phyloP scores from a whole-genome alignment of 2,888 invertebrate species.

The Ellobium chinense region DNA sequence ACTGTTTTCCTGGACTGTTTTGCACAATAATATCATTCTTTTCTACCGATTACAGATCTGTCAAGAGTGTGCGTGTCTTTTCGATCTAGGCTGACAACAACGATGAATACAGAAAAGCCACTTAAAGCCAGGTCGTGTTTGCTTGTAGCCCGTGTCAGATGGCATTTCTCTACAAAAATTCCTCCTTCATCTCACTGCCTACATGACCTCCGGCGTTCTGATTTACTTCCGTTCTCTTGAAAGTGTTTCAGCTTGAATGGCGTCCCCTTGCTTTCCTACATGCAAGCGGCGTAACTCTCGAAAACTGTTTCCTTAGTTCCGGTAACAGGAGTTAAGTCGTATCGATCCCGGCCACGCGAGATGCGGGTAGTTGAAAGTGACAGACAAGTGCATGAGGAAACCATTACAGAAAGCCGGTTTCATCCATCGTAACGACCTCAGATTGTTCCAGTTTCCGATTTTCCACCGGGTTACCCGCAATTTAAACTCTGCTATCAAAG shows the following conservation, averaged over 20 bases:
- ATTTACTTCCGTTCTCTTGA: too few relatives aligned
- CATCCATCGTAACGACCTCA: neutral
- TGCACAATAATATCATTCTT: too few relatives aligned
- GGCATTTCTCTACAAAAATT: neutral
- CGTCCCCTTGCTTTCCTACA: neutral
- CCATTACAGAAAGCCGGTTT: neutral
- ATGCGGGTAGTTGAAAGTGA: neutral
- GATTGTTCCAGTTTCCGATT: neutral
- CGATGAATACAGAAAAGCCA: neutral
- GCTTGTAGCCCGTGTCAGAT: neutral
- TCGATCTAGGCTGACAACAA: neutral
- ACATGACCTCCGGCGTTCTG: neutral
- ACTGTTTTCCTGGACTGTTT: too few relatives aligned
- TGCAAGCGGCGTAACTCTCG: neutral
- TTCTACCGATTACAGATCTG: too few relatives aligned
- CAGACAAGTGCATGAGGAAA: slow-evolving; percentile 7
- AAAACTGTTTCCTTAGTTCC: neutral
- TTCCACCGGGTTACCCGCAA: too few relatives aligned
- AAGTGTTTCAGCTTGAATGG: neutral
- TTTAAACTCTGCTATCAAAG: too few relatives aligned
- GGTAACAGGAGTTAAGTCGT: slow-evolving; percentile 19
- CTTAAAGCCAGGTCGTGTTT: neutral
- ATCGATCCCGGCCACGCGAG: neutral
- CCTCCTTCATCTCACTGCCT: neutral
- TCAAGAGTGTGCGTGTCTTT: too few relatives aligned